phyloP scores from a whole-genome alignment of 2,113 vertebrate genomes.

The Chamaea fasciata region DNA sequence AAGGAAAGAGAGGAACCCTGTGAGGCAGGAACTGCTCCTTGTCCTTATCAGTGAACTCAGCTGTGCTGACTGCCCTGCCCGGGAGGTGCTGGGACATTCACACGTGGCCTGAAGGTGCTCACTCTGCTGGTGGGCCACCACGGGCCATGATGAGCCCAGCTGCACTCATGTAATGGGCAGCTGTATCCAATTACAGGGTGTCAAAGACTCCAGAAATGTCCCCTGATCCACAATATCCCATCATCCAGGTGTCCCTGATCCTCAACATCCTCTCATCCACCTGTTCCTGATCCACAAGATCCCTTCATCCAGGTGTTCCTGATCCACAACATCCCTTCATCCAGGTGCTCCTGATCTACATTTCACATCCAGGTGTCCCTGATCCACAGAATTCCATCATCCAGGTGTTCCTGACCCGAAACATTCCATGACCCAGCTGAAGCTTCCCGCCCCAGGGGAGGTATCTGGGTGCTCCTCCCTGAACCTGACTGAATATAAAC shows the following conservation, averaged over 20 bases:
- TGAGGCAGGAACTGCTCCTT: neutral
- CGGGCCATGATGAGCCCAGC: neutral
- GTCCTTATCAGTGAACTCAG: neutral
- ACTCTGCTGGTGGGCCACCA: neutral
- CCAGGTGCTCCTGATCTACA: neutral
- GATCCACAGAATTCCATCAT: neutral
- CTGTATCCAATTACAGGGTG: fast-evolving
- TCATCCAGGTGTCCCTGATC: neutral
- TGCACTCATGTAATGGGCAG: neutral
- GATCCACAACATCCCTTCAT: neutral
- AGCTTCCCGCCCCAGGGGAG: fast-evolving
- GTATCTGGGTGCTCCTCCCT: neutral
- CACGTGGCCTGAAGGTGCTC: neutral
- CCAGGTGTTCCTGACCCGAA: neutral
- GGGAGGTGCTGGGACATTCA: neutral
- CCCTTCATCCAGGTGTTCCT: neutral
- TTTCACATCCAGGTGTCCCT: neutral
- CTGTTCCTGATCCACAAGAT: neutral
- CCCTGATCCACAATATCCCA: neutral
- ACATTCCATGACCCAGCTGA: neutral
- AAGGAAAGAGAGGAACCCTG: neutral
- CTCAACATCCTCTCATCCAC: neutral
- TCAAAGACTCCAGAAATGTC: fast-evolving
- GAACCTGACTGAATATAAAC: neutral
- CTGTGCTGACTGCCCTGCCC: neutral